Evolutionary conservation across 92 coral and sea anemone species (phyloP).

Genomic region (Parazoanthus swiftii): DNA sequence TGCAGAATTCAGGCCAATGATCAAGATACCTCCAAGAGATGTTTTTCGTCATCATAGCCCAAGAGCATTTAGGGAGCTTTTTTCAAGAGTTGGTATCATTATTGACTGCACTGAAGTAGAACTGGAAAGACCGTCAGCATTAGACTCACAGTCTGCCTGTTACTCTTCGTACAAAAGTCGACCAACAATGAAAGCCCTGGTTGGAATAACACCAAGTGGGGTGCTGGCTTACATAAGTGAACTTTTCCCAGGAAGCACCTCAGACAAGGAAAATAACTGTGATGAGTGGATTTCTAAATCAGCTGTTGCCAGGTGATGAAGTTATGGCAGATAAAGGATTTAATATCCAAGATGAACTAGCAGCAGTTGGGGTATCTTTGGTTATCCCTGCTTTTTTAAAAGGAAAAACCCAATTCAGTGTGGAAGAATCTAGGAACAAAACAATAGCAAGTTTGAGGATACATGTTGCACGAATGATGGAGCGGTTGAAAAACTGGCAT

Average conservation of each 20-base stretch:
- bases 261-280: slow-evolving; percentile 21
- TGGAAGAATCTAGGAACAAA: slow-evolving; percentile 60
- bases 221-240: slow-evolving; percentile 28
- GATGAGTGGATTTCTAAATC: not conserved
- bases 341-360: slow-evolving; percentile 33
- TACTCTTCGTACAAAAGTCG: slow-evolving; percentile 27
- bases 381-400: slow-evolving; percentile 20
- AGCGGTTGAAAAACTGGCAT: slow-evolving; percentile 13
- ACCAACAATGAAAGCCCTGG: slow-evolving; percentile 20
- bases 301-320: slow-evolving; percentile 23
- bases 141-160: slow-evolving; percentile 29
- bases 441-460: slow-evolving; percentile 58
- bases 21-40: slow-evolving; percentile 15
- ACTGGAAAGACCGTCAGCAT: slow-evolving; percentile 28
- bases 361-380: slow-evolving; percentile 17
- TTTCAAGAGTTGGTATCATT: not conserved
- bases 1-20: not conserved
- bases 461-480: slow-evolving; percentile 61
- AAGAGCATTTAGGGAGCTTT: not conserved
- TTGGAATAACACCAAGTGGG: slow-evolving; percentile 38
- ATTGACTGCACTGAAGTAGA: slow-evolving; percentile 4
- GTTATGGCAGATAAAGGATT: slow-evolving; percentile 42
- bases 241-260: slow-evolving; percentile 24
- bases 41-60: slow-evolving; percentile 2
- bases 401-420: slow-evolving; percentile 45